Percentiles rank a stretch among this genome's conserved stretches.
phyloP scores from a whole-genome alignment of 2,113 vertebrate genomes.

The Atrichornis clamosus region DNA sequence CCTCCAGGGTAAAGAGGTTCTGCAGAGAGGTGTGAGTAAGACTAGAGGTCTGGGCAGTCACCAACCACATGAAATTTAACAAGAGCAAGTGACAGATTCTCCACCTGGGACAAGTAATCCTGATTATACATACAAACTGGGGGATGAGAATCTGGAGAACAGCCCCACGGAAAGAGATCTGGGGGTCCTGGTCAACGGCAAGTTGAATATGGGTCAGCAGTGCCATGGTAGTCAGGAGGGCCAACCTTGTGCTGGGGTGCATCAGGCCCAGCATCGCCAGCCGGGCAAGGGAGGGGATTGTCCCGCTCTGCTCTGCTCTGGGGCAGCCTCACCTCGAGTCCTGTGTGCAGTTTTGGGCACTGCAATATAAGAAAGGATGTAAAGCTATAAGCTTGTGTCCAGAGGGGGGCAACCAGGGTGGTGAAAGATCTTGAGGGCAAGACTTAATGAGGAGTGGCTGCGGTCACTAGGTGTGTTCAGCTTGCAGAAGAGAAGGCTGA shows the following conservation, averaged over 20 bases:
- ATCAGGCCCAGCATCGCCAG: not conserved
- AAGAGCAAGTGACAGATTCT: not conserved
- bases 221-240: not conserved
- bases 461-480: not conserved
- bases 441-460: not conserved
- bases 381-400: not conserved
- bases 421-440: not conserved
- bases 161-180: not conserved
- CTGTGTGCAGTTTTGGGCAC: not conserved
- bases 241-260: accelerated
- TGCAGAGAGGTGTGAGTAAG: not conserved
- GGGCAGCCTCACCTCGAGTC: accelerated
- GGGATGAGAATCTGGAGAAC: not conserved
- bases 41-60: not conserved
- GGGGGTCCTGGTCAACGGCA: not conserved
- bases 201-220: not conserved
- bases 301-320: not conserved
- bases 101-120: not conserved
- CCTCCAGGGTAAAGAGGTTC: not conserved
- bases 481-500: not conserved
- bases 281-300: not conserved
- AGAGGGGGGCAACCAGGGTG: not conserved
- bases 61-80: not conserved
- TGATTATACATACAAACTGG: not conserved
- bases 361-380: not conserved